A percentile compares a stretch with the other conserved stretches of the same genome.
Conservation (phyloP, 35 echinoderm and acorn worm species). For the Anneissia japonica region DNA sequence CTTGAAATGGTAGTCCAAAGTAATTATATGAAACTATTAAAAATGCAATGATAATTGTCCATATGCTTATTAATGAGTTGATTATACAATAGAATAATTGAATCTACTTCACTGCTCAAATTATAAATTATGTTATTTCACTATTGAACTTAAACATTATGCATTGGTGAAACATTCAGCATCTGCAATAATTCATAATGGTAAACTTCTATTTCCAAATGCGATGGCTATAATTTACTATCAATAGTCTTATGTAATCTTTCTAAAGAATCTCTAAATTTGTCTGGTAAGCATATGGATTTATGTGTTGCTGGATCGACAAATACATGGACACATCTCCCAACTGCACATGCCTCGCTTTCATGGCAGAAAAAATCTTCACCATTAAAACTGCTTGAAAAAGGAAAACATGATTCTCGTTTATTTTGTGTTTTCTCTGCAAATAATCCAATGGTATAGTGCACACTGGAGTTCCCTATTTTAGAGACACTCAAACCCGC, state of each 20-base stretch:
- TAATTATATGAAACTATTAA: no score
- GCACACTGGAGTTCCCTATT: conserved; percentile 73
- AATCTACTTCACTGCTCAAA: no score
- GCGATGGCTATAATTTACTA: conserved; percentile 18
- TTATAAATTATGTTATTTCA: no score
- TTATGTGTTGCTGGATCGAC: conserved; percentile 37
- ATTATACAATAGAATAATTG: no score
- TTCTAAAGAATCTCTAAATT: conserved; percentile 40
- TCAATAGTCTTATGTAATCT: not conserved
- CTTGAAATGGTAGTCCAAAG: no score
- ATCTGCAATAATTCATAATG: no score
- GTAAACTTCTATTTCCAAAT: conserved; percentile 44
- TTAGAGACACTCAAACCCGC: conserved; percentile 57
- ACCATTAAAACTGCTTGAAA: not conserved
- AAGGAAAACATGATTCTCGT: not conserved
- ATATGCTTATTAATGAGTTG: no score
- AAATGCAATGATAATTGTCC: no score
- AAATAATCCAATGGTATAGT: conserved; percentile 71
- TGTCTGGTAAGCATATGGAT: conserved; percentile 27
- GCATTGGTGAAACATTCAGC: no score
- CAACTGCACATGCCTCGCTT: conserved; percentile 63
- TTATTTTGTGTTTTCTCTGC: conserved; percentile 11
- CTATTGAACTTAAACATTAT: no score
- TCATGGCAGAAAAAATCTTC: conserved; percentile 8
- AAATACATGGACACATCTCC: conserved; percentile 87